Evolutionary conservation across 2,113 vertebrate species (phyloP).

Genomic region (Hipposideros armiger): DNA sequence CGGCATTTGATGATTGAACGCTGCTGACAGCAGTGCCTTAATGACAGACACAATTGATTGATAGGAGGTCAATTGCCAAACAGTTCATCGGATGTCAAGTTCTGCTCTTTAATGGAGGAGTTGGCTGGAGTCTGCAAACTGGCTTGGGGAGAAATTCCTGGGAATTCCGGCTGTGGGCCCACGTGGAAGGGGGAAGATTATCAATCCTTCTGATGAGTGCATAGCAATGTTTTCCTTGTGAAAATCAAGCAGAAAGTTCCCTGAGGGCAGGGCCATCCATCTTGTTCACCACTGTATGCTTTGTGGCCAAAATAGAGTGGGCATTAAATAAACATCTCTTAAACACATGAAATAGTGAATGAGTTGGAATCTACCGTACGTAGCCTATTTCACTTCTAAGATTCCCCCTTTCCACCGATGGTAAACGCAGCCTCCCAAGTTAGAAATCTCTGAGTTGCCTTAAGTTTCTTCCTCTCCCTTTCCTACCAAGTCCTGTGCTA

Average conservation of each 20-base stretch:
- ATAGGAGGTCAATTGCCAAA: neutral
- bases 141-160: neutral
- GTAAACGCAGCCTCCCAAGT: neutral
- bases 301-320: neutral
- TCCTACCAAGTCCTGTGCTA: neutral
- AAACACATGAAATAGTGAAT: no score
- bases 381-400: neutral
- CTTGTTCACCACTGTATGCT: neutral
- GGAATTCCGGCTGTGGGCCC: neutral
- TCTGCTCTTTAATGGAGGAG: neutral
- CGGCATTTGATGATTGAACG: neutral
- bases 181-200: no score
- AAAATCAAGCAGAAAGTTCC: neutral
- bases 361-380: neutral
- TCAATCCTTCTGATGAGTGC: rapidly evolving
- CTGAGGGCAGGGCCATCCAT: rapidly evolving
- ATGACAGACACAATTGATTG: neutral
- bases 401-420: no score
- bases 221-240: neutral
- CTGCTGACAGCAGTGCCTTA: neutral
- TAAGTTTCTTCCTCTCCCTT: neutral
- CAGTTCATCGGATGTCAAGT: neutral
- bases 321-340: neutral
- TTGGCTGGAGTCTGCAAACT: neutral
- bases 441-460: neutral